Evolutionary conservation across 2,888 invertebrate species (phyloP).

Genomic region (Tenthredo amoena): DNA sequence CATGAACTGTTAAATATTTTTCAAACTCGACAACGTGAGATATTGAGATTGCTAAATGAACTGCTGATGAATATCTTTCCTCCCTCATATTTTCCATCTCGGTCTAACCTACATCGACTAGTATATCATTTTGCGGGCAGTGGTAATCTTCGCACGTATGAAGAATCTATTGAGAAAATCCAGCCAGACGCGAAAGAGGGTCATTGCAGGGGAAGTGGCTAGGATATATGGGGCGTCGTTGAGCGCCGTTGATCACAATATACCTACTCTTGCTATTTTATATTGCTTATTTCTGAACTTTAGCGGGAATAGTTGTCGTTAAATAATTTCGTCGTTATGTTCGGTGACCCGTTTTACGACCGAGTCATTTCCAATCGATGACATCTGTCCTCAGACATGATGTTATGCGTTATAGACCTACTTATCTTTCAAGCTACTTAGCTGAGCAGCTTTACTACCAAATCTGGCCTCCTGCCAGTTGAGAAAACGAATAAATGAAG

Average conservation of each 20-base stretch:
- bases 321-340: slow-evolving; percentile 33
- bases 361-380: slow-evolving; percentile 20
- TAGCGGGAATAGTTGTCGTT: slow-evolving; percentile 10
- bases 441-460: not conserved
- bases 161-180: slow-evolving; percentile 41
- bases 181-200: slow-evolving; percentile 8
- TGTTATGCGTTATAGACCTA: not conserved
- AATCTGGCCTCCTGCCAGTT: slow-evolving; percentile 1
- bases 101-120: not conserved
- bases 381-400: not conserved
- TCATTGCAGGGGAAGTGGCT: not conserved
- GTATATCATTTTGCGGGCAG: not conserved
- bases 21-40: not conserved
- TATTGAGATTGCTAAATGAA: not conserved
- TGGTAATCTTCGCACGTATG: slow-evolving; percentile 13
- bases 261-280: slow-evolving; percentile 8
- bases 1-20: not conserved
- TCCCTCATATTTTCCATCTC: not conserved
- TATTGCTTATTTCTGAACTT: slow-evolving; percentile 1
- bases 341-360: slow-evolving; percentile 36
- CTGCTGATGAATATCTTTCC: not conserved
- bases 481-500: not conserved
- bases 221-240: not conserved
- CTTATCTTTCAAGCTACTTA: not conserved
- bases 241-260: slow-evolving; percentile 18